Evolutionary conservation across 1,140 invertebrate genomes (phyloP), one percentile per base, ranked within the genome.

Genomic region (Lerema accius): DNA sequence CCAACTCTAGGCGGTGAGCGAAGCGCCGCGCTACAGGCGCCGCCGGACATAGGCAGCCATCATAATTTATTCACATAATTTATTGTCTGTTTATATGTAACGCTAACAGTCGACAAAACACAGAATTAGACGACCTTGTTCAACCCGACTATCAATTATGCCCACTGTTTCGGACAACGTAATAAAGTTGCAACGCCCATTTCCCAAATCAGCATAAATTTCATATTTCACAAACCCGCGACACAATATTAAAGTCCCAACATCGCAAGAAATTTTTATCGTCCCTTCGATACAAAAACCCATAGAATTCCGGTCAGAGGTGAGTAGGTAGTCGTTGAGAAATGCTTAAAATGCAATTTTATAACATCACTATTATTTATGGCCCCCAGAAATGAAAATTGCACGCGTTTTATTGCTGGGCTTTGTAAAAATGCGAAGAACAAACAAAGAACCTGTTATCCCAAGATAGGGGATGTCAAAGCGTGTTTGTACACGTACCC

Each of bases 311-410:
- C 45, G 56, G 17, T 23, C 76, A 78, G 82, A 89, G 82, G 83
- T 88, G 80, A 73, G 78, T 48, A 61, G 58, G 60, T 61, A 62
- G 69, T 70, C 74, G 71, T 86, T 86, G 71, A 77, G 73, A 84
- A 82, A 86, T 85, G 83, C 82, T 89, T 89, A 87, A 87, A 87
- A 86, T 89, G 87, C 86, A 87, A 90, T 90, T 89, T 87, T 84
- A 86, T 70, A 76, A 71, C 72, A 81, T 71, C 69, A 80, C 72
- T 78, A 84, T 86, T 89, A 90, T 90, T 90, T 89, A 89, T 89
- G 84, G 76, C 73, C 87, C 84, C 80, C 75, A 82, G 86, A 87
- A 90, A 89, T 87, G 82, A 82, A 84, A 90, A 88, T 86, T 83
- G 81, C 80, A 83, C 85, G 85, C 80, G 76, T 89, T 90, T 90